These are phyloP conservation scores for Oncopodura yosiiana DNA, from an alignment of 1,140 invertebrate species.

Conservation along the genomic window DNA sequence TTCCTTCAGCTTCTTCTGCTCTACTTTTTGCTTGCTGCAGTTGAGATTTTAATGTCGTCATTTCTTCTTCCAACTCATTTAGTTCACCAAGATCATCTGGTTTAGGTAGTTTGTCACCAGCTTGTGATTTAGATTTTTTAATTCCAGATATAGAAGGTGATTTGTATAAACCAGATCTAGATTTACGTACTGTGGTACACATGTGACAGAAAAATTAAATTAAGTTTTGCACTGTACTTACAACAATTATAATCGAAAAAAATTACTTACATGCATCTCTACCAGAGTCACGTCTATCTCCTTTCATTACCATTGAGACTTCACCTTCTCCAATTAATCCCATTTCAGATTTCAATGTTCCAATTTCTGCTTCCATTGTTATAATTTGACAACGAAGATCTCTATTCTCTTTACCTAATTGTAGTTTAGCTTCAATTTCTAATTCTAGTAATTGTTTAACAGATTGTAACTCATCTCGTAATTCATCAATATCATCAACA, in stretches of 20 bases:
- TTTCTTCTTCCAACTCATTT: slow-evolving; percentile 40
- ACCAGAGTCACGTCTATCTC: slow-evolving; percentile 23
- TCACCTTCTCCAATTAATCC: slow-evolving; percentile 36
- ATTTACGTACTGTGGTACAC: slow-evolving; percentile 28
- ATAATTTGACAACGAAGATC: slow-evolving; percentile 49
- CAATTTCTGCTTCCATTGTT: slow-evolving; percentile 37
- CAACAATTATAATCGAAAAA: background rate
- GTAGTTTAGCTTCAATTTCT: slow-evolving; percentile 74
- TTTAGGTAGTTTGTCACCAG: slow-evolving; percentile 25
- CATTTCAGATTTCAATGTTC: slow-evolving; percentile 39
- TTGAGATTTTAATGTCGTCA: slow-evolving; percentile 53
- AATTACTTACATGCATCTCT: no score
- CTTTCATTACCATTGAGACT: slow-evolving; percentile 25
- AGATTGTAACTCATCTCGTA: slow-evolving; percentile 80
- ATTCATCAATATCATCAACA: slow-evolving; percentile 48
- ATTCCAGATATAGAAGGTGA: slow-evolving; percentile 29
- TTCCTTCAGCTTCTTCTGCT: slow-evolving; percentile 66
- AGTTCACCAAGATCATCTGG: slow-evolving; percentile 39
- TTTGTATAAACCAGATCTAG: slow-evolving; percentile 31
- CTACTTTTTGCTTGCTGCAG: slow-evolving; percentile 62
- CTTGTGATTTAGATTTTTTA: slow-evolving; percentile 32
- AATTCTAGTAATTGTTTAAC: slow-evolving; percentile 80
- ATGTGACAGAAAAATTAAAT: no score
- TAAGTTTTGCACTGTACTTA: slow-evolving; percentile 16
- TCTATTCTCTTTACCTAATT: slow-evolving; percentile 74